Conservation (phyloP, 1,140 invertebrate genomes). For the Brachionus calyciflorus region DNA sequence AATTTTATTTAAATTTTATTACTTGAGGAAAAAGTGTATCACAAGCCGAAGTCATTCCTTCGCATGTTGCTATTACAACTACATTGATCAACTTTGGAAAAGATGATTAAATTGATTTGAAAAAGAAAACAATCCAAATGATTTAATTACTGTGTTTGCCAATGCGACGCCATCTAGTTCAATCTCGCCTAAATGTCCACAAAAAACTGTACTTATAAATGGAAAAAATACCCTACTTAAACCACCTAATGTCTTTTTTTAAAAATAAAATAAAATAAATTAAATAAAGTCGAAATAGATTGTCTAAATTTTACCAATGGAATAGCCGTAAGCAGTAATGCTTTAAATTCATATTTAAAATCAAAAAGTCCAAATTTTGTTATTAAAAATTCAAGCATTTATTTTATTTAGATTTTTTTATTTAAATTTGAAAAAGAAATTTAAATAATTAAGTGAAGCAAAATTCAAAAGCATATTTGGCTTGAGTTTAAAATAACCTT, state of each 20-base stretch:
- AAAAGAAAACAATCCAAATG: not conserved
- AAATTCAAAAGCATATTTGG: too few relatives aligned
- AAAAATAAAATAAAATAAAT: too few relatives aligned
- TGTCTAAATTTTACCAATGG: too few relatives aligned
- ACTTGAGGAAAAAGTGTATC: slow-evolving; percentile 46
- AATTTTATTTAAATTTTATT: not conserved
- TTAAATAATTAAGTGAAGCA: too few relatives aligned
- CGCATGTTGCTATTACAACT: not conserved
- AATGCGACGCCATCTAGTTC: slow-evolving; percentile 42
- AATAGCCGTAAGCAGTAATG: not conserved
- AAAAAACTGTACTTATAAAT: slow-evolving; percentile 27
- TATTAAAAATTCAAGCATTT: too few relatives aligned
- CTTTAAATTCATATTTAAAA: not conserved
- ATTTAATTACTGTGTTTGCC: slow-evolving; percentile 40
- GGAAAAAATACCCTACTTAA: slow-evolving; percentile 37
- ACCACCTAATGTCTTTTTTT: too few relatives aligned
- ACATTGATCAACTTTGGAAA: slow-evolving; percentile 23
- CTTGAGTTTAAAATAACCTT: too few relatives aligned
- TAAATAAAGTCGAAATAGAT: too few relatives aligned
- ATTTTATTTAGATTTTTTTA: too few relatives aligned
- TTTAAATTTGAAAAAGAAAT: too few relatives aligned
- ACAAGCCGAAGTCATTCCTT: slow-evolving; percentile 29
- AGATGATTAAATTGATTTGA: not conserved
- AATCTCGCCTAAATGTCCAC: slow-evolving; percentile 21
- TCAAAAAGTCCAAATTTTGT: not conserved